Conservation (phyloP, 2,797 vertebrate genomes). For the Pantherophis vulpinus region DNA sequence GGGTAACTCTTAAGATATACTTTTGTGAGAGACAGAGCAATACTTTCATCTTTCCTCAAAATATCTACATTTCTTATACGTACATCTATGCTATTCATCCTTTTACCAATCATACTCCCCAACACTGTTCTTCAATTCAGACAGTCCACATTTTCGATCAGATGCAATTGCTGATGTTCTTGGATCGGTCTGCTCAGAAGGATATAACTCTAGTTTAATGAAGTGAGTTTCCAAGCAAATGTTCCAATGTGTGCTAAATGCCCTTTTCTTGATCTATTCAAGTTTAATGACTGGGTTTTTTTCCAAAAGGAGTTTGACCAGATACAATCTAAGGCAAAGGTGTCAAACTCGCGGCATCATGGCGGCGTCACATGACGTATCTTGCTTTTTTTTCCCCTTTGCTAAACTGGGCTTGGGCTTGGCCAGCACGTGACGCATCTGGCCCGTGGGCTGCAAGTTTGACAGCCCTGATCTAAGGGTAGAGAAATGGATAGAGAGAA, state of each 20-base stretch:
- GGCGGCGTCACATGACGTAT: too few species aligned
- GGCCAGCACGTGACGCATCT: too few species aligned
- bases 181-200: background rate
- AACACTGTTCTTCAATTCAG: background rate
- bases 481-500: background rate
- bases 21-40: background rate
- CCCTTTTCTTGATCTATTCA: background rate
- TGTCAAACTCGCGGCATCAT: too few species aligned
- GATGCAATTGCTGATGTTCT: background rate
- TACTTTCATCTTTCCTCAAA: background rate
- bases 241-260: background rate
- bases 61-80: background rate
- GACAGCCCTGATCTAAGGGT: background rate
- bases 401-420: too few species aligned
- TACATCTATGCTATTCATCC: background rate
- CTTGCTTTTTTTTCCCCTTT: too few species aligned
- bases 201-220: background rate
- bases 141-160: background rate
- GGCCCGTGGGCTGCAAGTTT: rapidly evolving
- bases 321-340: background rate
- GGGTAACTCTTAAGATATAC: background rate
- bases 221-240: background rate
- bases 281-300: background rate
- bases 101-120: background rate
- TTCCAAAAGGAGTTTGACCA: background rate